Evolutionary conservation across 2,113 vertebrate species (phyloP), one percentile per base, ranked within the genome.

Genomic region (Callopanchax toddi): DNA sequence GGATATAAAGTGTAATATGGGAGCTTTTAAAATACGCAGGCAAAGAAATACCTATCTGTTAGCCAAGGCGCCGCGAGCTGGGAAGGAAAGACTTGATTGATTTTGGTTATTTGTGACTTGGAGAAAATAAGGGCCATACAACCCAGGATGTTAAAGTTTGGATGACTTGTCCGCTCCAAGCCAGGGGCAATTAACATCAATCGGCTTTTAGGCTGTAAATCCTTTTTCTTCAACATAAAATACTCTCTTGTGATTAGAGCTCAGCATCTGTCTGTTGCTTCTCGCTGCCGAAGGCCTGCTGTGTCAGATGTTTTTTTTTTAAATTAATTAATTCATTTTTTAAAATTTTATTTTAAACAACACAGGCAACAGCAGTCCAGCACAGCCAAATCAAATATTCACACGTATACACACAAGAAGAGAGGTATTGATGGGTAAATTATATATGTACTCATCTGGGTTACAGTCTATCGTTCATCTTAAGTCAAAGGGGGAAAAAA

Each of bases 1-100:
- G n/a, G n/a, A n/a, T n/a, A n/a, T n/a, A n/a, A n/a, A n/a, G n/a
- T n/a, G n/a, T n/a, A n/a, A n/a, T n/a, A n/a, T n/a, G n/a, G n/a
- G n/a, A n/a, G n/a, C n/a, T n/a, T n/a, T n/a, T 48, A 46, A 75
- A 81, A 75, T 67, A 48, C 64, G 63, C 70, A 51, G 18, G 67
- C 11, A 3, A 29, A 68, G 68, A 79, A 79, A 52, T 67, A 57
- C 61, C 52, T 9, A 7, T 69, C 52, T 76, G 70, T 68, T 70
- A 70, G 64, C 80, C 60, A 69, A 67, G 65, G 37, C 42, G 6
- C 37, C 9, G 22, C 67, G 56, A 69, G 20, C 57, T 42, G 13
- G 9, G 50, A 51, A 69, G 51, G 59, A 40, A 67, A 64, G 8
- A 37, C 13, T 32, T 46, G 15, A 22, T 55, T 77, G 23, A 36